Percentiles rank a stretch among this genome's conserved stretches.
phyloP scores from a whole-genome alignment of 2,797 vertebrate species.

The Scolopax rusticola region DNA sequence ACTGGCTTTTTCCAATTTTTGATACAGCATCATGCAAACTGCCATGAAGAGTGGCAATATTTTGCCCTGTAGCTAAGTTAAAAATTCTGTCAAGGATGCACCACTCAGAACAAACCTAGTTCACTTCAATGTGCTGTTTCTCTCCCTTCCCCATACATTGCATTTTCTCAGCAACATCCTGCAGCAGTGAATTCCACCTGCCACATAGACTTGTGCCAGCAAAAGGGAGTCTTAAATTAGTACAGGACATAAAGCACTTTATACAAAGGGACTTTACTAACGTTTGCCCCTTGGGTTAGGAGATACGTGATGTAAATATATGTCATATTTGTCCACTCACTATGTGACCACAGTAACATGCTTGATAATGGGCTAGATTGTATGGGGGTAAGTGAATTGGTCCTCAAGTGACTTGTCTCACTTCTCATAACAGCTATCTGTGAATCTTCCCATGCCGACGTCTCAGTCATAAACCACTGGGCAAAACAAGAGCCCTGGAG shows the following conservation, averaged over 20 bases:
- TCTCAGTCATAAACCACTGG: background rate
- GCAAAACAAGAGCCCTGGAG: background rate
- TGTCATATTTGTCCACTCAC: background rate
- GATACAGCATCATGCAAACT: background rate
- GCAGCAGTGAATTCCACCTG: background rate
- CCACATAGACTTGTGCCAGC: background rate
- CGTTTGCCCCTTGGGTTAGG: background rate
- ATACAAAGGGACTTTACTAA: background rate
- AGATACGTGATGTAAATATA: background rate
- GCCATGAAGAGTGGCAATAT: background rate
- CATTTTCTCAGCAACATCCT: background rate
- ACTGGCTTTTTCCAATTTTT: background rate
- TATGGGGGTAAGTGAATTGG: background rate
- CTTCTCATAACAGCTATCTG: rapidly evolving
- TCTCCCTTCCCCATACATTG: background rate
- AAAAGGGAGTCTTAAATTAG: background rate
- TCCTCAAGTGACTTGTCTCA: background rate
- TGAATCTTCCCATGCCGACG: background rate
- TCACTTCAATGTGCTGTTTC: background rate
- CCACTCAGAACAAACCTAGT: background rate
- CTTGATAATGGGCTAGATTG: background rate
- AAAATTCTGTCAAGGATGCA: background rate
- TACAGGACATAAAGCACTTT: background rate
- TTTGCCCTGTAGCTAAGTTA: background rate
- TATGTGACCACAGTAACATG: background rate